These are phyloP conservation scores for Drosophila leonis DNA, from an alignment of 2,888 invertebrate genomes.

Conservation along the genomic window DNA sequence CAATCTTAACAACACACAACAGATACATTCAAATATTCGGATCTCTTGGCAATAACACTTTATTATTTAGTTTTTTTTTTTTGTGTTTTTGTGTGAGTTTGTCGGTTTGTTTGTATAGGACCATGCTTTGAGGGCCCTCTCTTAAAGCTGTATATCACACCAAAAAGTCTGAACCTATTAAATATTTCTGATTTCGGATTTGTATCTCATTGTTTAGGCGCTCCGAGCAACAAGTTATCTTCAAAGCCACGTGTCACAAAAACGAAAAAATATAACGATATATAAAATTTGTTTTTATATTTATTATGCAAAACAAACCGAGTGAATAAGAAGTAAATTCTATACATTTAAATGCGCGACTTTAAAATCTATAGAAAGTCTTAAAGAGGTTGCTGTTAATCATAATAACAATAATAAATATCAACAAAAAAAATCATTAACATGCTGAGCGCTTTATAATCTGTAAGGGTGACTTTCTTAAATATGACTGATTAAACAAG, in stretches of 20 bases:
- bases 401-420: conserved; percentile 38
- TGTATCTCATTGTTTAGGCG: conserved; percentile 44
- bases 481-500: neutral
- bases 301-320: conserved; percentile 55
- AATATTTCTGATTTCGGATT: conserved; percentile 49
- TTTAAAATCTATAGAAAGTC: conserved; percentile 71
- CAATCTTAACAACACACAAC: conserved; percentile 44
- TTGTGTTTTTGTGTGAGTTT: neutral
- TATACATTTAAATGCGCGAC: conserved; percentile 57
- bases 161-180: conserved; percentile 12
- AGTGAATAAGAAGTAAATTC: conserved; percentile 37
- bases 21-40: conserved; percentile 33
- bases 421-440: conserved; percentile 1
- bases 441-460: too few species aligned
- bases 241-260: conserved; percentile 62
- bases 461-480: too few species aligned
- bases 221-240: conserved; percentile 49
- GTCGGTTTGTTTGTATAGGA: neutral
- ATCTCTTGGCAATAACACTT: conserved; percentile 32
- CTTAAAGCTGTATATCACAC: conserved; percentile 40
- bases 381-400: conserved; percentile 21
- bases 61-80: conserved; percentile 32
- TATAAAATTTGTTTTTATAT: conserved; percentile 22
- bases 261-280: conserved; percentile 12
- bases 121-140: conserved; percentile 19